phyloP scores from a whole-genome alignment of 2,888 invertebrate species.

The Amblyjoppa proteus region DNA sequence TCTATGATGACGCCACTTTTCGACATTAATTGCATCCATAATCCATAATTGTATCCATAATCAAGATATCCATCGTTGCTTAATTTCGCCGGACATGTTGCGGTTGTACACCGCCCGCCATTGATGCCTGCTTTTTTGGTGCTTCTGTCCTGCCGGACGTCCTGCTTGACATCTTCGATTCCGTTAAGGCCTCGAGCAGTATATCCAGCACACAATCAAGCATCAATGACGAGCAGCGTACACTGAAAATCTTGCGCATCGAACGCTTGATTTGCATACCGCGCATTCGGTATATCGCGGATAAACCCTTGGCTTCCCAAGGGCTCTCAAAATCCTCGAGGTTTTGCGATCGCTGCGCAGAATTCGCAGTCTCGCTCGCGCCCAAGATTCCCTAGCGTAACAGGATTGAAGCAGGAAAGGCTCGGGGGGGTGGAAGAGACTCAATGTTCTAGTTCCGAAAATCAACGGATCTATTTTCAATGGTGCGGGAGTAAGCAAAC shows the following conservation, averaged over 20 bases:
- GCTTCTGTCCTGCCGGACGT: too few species aligned
- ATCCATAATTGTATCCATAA: neutral
- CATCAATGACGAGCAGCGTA: neutral
- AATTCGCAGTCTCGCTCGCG: neutral
- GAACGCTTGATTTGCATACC: neutral
- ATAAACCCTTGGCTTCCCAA: neutral
- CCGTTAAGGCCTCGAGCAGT: too few species aligned
- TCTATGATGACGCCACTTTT: too few species aligned
- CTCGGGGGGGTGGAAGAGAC: neutral
- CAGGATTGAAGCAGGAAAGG: constrained; percentile 9
- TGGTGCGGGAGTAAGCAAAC: constrained; percentile 10
- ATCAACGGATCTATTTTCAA: constrained; percentile 48
- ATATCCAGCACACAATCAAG: too few species aligned
- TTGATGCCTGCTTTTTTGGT: too few species aligned
- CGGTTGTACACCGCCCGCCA: too few species aligned
- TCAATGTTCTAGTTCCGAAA: constrained; percentile 34
- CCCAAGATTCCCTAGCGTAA: neutral
- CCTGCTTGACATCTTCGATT: too few species aligned
- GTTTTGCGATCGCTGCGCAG: neutral
- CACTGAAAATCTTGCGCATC: too few species aligned
- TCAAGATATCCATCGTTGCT: neutral
- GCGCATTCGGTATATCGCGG: neutral
- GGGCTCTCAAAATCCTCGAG: neutral
- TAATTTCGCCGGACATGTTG: neutral
- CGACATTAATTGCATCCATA: neutral